Evolutionary conservation across 2,113 vertebrate species (phyloP), one percentile per base, ranked within the genome.

Genomic region (Ameiurus melas): DNA sequence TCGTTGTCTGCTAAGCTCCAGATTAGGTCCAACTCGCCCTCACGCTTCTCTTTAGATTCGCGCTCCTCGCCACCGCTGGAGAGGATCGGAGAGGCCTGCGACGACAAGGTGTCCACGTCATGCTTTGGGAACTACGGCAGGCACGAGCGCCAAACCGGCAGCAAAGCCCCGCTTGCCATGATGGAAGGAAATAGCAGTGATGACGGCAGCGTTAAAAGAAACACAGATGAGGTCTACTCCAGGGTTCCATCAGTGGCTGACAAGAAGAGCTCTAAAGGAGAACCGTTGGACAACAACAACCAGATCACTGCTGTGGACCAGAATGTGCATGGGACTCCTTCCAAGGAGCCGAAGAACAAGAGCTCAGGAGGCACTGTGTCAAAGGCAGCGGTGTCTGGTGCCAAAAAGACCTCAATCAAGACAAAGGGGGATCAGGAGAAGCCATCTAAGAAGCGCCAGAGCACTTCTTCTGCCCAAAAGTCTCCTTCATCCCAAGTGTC

Each of bases 21-120:
- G 89, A 95, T 98, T 93, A 96, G 98, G n/a, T 97, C 98, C 89
- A 97, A 90, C 92, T 99, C 98, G 0, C 98, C 98, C 0, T 99
- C 98, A 0, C 97, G 97, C 2, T 98, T 99, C 93, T 96, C 97
- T 12, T 96, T 97, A n/a, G 98, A 99, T 89, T 99, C 98, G 0
- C 97, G 97, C 7, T 97, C 97, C 17, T 96, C 97, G 0, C 97
- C 97, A 22, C 96, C 97, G 8, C 93, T 99, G 77, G 97, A 99
- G 93, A 95, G 97, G 92, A 99, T 99, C 0, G 98, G 98, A 43
- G 98, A 99, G 89, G 95, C 97, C 1, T 94, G 92, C 0, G 97
- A 98, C 7, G 97, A 98, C 93, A 98, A 97, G 88, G 97, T 98
- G 55, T 97, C 97, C 90, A 97, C 96, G 0, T 98, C 97, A 1